phyloP scores from a whole-genome alignment of 2,888 invertebrate species.

The Pharmacophagus antenor region DNA sequence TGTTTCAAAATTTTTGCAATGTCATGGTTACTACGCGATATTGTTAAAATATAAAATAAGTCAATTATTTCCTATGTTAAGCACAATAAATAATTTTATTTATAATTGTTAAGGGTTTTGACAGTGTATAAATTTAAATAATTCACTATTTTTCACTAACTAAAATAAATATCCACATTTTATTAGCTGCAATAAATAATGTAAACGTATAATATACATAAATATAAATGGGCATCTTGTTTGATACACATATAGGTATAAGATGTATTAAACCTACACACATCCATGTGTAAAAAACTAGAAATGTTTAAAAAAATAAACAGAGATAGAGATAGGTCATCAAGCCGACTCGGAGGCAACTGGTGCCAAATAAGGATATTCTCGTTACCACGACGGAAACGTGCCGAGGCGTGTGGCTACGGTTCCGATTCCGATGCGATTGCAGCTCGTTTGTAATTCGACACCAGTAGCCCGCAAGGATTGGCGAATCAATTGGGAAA shows the following conservation, averaged over 20 bases:
- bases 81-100: too few species aligned
- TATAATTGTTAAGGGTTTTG: too few species aligned
- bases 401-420: constrained; percentile 15
- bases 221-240: not conserved
- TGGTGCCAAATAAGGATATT: constrained; percentile 24
- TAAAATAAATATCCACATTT: too few species aligned
- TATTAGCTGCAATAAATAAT: too few species aligned
- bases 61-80: too few species aligned
- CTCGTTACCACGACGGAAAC: constrained; percentile 9
- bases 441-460: constrained; percentile 18
- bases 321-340: constrained; percentile 20
- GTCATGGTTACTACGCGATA: too few species aligned
- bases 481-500: constrained; percentile 13
- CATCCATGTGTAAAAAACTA: not conserved
- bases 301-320: not conserved
- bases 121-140: too few species aligned
- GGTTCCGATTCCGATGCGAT: constrained; percentile 12
- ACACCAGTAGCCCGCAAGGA: constrained; percentile 17
- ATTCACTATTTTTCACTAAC: too few species aligned
- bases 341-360: constrained; percentile 7
- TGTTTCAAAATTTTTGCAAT: too few species aligned
- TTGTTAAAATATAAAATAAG: too few species aligned
- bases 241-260: not conserved
- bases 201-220: not conserved
- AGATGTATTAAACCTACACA: not conserved